Conservation (phyloP, 2,888 invertebrate species). For the Drosophila subquinaria region DNA sequence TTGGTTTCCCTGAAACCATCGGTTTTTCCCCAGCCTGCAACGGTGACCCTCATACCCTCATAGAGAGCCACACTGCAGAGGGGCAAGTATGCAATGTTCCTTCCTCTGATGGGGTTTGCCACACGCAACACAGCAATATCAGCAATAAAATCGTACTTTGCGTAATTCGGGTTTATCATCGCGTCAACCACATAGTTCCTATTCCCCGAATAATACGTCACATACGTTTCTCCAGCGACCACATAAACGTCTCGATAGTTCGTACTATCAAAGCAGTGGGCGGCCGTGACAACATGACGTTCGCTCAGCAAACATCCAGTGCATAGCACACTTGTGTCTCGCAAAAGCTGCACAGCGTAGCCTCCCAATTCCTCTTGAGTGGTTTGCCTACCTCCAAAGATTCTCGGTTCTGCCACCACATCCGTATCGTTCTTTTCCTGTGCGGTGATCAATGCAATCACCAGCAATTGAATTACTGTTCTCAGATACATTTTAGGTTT, state of each 20-base stretch:
- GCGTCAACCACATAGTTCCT: constrained; percentile 23
- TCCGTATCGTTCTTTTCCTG: not conserved
- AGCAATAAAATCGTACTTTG: constrained; percentile 23
- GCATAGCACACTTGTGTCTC: constrained; percentile 20
- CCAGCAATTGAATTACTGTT: too few species aligned
- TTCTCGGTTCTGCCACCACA: constrained; percentile 6
- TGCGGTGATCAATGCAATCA: not conserved
- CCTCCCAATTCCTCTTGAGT: constrained; percentile 26
- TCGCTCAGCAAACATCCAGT: constrained; percentile 34
- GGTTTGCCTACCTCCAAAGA: constrained; percentile 26
- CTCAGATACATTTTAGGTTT: too few species aligned
- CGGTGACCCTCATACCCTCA: constrained; percentile 8
- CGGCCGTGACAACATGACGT: constrained; percentile 42
- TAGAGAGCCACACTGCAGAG: constrained; percentile 25
- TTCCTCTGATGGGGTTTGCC: not conserved
- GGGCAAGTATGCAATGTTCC: constrained; percentile 21
- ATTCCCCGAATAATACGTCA: too few species aligned
- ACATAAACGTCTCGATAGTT: constrained; percentile 11
- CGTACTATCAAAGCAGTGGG: constrained; percentile 45
- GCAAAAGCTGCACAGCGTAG: constrained; percentile 34
- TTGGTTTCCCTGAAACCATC: not conserved
- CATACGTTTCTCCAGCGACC: constrained; percentile 17
- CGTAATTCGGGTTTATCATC: constrained; percentile 33
- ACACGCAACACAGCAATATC: constrained; percentile 51
- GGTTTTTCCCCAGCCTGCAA: constrained; percentile 47